Evolutionary conservation across 2,888 invertebrate species (phyloP).

Genomic region (Apamea epomidion): DNA sequence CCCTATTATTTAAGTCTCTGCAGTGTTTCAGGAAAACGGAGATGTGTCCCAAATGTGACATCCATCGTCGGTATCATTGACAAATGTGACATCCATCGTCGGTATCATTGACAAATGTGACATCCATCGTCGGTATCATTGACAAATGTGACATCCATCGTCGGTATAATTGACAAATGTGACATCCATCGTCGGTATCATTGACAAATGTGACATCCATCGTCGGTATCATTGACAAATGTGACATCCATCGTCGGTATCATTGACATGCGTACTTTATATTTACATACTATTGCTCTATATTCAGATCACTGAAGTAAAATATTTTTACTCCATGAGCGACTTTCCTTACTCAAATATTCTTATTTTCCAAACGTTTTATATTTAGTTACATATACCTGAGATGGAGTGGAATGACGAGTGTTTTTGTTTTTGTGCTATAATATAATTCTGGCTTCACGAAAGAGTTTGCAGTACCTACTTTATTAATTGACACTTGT

Average conservation of each 20-base stretch:
- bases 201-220: not conserved
- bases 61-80: not conserved
- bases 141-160: too few species aligned
- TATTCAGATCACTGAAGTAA: conserved; percentile 5
- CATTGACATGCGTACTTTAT: not conserved
- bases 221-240: too few species aligned
- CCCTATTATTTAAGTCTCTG: not conserved
- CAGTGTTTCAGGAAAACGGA: not conserved
- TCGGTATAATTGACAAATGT: not conserved
- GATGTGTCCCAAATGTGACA: not conserved
- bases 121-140: not conserved
- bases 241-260: not conserved
- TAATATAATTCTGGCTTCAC: not conserved
- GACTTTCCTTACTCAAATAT: conserved; percentile 5
- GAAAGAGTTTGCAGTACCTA: not conserved
- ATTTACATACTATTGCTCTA: not conserved
- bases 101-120: not conserved
- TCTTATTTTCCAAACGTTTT: conserved; percentile 7
- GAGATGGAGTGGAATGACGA: not conserved
- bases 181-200: too few species aligned
- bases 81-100: too few species aligned
- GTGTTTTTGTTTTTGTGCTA: not conserved
- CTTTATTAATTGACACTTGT: not conserved
- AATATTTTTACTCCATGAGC: not conserved
- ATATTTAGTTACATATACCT: not conserved